Percentiles rank a stretch among this genome's conserved stretches.
These are phyloP conservation scores for Anser cygnoides DNA, from an alignment of 2,113 vertebrate species.

Conservation along the genomic window DNA sequence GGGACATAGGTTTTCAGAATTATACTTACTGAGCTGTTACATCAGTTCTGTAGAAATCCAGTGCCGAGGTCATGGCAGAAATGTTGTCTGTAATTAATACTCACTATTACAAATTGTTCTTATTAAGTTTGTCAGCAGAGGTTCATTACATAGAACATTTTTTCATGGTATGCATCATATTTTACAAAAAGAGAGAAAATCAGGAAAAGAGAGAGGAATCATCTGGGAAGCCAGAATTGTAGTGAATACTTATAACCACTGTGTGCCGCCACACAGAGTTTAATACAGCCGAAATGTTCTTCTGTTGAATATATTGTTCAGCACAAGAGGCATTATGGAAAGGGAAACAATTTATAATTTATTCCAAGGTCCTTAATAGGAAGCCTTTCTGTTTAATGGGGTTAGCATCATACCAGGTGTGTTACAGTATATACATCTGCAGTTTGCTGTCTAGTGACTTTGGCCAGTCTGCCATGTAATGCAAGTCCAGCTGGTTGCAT, in stretches of 20 bases:
- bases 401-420: neutral
- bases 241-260: neutral
- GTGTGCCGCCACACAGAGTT: neutral
- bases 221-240: neutral
- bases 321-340: neutral
- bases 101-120: constrained; percentile 19
- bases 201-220: neutral
- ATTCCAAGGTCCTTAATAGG: neutral
- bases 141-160: neutral
- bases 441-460: neutral
- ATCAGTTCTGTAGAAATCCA: constrained; percentile 26
- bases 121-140: constrained; percentile 8
- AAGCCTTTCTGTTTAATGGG: neutral
- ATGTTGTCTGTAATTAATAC: neutral
- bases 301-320: neutral
- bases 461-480: neutral
- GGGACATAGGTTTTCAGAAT: constrained; percentile 13
- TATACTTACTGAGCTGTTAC: neutral
- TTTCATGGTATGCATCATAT: neutral
- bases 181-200: neutral
- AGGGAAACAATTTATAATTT: neutral
- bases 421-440: neutral
- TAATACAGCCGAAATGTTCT: neutral
- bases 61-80: neutral
- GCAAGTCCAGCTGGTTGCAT: neutral